phyloP scores from a whole-genome alignment of 2,113 vertebrate genomes.

The Chloebia gouldiae region DNA sequence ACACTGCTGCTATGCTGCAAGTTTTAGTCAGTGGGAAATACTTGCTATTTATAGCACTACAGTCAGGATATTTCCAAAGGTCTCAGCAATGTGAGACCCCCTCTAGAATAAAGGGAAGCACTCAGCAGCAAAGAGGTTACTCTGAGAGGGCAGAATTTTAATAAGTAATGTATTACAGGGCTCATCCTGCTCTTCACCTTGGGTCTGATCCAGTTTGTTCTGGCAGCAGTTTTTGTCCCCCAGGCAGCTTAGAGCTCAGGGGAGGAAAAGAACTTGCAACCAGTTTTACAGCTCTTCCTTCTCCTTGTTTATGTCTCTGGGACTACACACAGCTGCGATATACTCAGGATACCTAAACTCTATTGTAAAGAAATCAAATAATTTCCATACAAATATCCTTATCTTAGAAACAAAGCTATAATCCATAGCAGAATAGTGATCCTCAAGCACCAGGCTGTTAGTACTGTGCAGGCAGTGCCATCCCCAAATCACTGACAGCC shows the following conservation, averaged over 20 bases:
- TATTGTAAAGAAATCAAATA: not conserved
- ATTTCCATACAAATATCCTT: not conserved
- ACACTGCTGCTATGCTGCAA: constrained; percentile 18
- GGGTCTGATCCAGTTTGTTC: not conserved
- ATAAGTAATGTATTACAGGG: not conserved
- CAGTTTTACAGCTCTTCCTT: not conserved
- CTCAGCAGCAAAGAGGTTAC: not conserved
- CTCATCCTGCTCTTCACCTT: not conserved
- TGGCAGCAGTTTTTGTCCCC: not conserved
- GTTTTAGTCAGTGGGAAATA: constrained; percentile 43
- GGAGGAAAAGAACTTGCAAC: not conserved
- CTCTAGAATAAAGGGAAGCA: not conserved
- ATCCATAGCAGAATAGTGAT: not conserved
- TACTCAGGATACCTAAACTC: not conserved
- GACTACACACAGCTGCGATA: not conserved
- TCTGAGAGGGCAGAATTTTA: not conserved
- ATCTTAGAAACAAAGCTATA: not conserved
- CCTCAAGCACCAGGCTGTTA: not conserved
- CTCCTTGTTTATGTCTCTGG: not conserved
- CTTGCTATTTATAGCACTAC: constrained; percentile 23
- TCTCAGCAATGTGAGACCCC: not conserved
- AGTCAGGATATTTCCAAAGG: not conserved
- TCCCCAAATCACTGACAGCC: not conserved
- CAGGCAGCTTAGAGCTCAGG: not conserved
- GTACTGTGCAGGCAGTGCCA: not conserved